Evolutionary conservation across 2,113 vertebrate genomes (phyloP).

Genomic region (Oenanthe melanoleuca): DNA sequence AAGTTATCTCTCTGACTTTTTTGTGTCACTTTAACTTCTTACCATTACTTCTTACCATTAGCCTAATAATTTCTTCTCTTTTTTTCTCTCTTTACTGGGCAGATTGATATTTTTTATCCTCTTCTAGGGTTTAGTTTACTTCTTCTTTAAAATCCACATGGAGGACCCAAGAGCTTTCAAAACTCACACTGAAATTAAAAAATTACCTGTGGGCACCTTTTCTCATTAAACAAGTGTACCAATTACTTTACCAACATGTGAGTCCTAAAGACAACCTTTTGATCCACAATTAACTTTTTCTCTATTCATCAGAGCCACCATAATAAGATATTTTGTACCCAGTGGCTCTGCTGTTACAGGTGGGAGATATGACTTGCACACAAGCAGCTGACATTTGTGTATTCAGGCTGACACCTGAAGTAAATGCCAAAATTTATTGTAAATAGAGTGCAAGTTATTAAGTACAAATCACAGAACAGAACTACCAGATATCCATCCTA

Average conservation of each 20-base stretch:
- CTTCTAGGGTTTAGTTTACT: not conserved
- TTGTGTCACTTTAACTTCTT: not conserved
- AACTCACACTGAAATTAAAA: not conserved
- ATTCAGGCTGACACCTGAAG: not conserved
- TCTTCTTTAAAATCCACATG: not conserved
- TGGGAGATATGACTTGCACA: not conserved
- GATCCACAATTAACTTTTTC: not conserved
- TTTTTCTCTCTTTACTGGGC: not conserved
- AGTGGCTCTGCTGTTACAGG: not conserved
- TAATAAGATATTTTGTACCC: not conserved
- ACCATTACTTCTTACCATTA: not conserved
- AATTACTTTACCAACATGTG: not conserved
- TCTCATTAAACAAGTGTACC: constrained; percentile 8
- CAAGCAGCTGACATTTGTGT: not conserved
- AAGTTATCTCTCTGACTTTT: not conserved
- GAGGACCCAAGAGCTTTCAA: not conserved
- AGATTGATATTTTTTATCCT: not conserved
- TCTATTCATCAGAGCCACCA: not conserved
- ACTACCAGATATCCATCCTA: not conserved
- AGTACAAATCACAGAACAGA: not conserved
- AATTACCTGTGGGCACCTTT: constrained; percentile 10
- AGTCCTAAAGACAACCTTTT: constrained; percentile 11
- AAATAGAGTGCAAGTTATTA: not conserved
- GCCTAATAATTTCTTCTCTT: not conserved
- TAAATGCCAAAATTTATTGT: not conserved